Conservation (phyloP, 1,140 invertebrate genomes). For the Alviniconcha marisindica region DNA sequence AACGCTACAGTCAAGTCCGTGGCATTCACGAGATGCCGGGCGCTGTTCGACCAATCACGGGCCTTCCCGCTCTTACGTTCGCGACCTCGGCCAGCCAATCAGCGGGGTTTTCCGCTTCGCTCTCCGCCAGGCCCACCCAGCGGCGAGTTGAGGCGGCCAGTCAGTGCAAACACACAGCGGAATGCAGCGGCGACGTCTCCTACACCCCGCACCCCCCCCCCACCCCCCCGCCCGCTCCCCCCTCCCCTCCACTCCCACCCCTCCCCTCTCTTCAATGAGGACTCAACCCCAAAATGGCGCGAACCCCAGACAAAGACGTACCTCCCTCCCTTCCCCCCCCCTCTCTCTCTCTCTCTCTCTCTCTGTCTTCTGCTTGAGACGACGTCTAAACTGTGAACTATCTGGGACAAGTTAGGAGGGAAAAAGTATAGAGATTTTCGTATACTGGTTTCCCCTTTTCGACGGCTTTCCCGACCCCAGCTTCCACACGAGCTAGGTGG, state of each 20-base stretch:
- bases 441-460: too few species aligned
- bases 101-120: slow-evolving; percentile 9
- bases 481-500: too few species aligned
- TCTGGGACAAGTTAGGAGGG: not conserved
- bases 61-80: slow-evolving; percentile 57
- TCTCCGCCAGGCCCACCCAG: not conserved
- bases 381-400: too few species aligned
- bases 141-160: slow-evolving; percentile 35
- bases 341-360: too few species aligned
- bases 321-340: not conserved
- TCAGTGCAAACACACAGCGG: slow-evolving; percentile 33
- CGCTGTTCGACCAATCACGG: slow-evolving; percentile 59
- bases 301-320: slow-evolving; percentile 4
- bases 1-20: slow-evolving; percentile 34
- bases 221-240: too few species aligned
- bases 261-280: slow-evolving; percentile 2
- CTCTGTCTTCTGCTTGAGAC: too few species aligned
- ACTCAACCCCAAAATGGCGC: not conserved
- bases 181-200: slow-evolving; percentile 30
- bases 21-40: slow-evolving; percentile 59
- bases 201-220: too few species aligned
- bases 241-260: slow-evolving; percentile 54
- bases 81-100: slow-evolving; percentile 38
- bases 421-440: too few species aligned
- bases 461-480: not conserved